phyloP scores from a whole-genome alignment of 2,113 vertebrate genomes.

The Meriones unguiculatus region DNA sequence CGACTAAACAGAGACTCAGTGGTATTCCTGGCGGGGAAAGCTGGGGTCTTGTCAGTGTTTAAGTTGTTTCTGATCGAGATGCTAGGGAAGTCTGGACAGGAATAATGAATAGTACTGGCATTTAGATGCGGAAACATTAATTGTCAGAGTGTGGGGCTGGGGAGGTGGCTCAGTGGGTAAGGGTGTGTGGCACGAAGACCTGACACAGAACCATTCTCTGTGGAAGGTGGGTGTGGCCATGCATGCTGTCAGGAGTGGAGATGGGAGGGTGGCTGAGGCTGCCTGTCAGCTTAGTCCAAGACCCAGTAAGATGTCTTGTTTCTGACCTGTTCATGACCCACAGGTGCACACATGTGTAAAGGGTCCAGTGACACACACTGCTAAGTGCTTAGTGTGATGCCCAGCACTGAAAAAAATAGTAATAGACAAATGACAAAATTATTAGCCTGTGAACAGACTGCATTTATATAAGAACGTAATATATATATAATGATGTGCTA shows the following conservation, averaged over 20 bases:
- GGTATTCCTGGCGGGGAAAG: neutral
- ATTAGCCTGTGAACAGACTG: neutral
- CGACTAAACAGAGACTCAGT: neutral
- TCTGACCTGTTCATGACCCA: neutral
- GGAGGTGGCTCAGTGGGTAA: neutral
- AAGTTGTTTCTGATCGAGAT: neutral
- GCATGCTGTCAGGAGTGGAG: neutral
- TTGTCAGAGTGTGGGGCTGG: neutral
- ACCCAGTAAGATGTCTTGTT: neutral
- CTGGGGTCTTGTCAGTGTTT: neutral
- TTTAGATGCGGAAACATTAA: neutral
- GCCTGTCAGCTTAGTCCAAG: neutral
- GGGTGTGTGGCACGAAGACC: neutral
- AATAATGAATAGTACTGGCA: neutral
- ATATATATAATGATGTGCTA: neutral
- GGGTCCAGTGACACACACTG: neutral
- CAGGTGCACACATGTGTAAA: neutral
- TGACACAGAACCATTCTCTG: too few relatives aligned
- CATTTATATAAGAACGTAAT: neutral
- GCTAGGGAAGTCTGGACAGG: slow-evolving; percentile 5
- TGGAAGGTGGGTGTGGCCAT: neutral
- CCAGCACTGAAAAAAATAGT: neutral
- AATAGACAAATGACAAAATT: neutral
- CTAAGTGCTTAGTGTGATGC: neutral
- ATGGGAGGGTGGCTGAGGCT: neutral